Evolutionary conservation across 1,140 invertebrate species (phyloP).

Genomic region (Aphelinus certus): DNA sequence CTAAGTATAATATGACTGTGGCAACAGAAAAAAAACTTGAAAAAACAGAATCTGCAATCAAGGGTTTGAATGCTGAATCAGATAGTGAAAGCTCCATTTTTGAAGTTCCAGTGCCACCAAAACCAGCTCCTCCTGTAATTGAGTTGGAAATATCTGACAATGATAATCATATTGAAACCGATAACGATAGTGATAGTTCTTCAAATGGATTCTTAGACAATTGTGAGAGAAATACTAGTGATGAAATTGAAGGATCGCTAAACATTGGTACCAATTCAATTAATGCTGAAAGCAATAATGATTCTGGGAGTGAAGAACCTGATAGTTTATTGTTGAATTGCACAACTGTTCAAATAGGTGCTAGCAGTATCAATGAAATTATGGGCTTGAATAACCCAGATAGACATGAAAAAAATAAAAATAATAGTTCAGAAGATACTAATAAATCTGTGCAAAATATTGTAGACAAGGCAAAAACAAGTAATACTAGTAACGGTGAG

Average conservation of each 20-base stretch:
- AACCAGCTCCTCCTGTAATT: conserved; percentile 55
- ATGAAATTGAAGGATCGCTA: not conserved
- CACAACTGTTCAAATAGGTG: conserved; percentile 43
- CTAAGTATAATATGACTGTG: conserved; percentile 31
- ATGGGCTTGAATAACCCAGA: conserved; percentile 27
- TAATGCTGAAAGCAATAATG: not conserved
- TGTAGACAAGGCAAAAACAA: not conserved
- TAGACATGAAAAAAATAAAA: not conserved
- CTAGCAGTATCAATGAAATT: conserved; percentile 48
- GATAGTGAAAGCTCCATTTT: conserved; percentile 59
- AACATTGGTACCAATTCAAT: conserved; percentile 10
- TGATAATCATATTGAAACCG: conserved; percentile 25
- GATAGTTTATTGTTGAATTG: conserved; percentile 51
- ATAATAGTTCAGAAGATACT: not conserved
- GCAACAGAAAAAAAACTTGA: conserved; percentile 27
- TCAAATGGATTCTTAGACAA: not conserved
- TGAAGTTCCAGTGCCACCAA: conserved; percentile 60
- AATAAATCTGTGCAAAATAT: conserved; percentile 13
- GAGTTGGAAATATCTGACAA: conserved; percentile 54
- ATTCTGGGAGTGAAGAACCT: conserved; percentile 42
- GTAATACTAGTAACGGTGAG: conserved; percentile 5
- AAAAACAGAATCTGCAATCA: conserved; percentile 3
- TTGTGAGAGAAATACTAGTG: too few species aligned
- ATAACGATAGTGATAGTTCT: conserved; percentile 20
- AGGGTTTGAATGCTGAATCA: conserved; percentile 33